Evolutionary conservation across 2,113 vertebrate genomes (phyloP), one percentile per base, ranked within the genome.

Genomic region (Balaeniceps rex): DNA sequence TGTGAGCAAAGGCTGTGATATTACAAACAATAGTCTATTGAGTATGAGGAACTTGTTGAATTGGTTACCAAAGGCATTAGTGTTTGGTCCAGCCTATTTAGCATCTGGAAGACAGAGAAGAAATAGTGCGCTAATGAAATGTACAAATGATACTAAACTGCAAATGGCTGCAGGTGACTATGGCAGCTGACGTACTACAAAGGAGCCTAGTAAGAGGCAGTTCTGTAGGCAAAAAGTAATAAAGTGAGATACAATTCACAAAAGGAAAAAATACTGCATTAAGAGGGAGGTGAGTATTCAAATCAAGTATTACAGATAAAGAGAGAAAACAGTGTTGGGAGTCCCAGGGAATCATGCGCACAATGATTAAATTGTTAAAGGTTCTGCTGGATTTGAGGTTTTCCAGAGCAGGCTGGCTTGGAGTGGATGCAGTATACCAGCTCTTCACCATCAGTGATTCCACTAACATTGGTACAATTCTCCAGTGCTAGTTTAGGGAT

Each of bases 21-120:
- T 93, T 95, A 36, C 78, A 70, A 95, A 93, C 95, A 96, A 95
- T 95, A 94, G 93, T 80, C 91, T 93, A 95, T 80, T 96, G 89
- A 88, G 84, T 69, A 72, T 0, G 7, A 91, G 84, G 94, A 96
- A 97, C 96, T 95, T 96, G 95, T 97, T 96, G 95, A 97, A 93
- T 96, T 81, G 60, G 74, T 92, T 96, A 93, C 81, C 28, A 0
- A 87, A 94, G 93, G 91, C 89, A 95, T 91, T 89, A 94, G 78
- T 47, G 66, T 81, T 91, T 1, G 26, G 87, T 80, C 87, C 86
- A 82, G 88, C 65, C 87, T 94, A 78, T 93, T 91, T 85, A 90
- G 94, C 91, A 88, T 97, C 91, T 96, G 93, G 93, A 70, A 92
- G 87, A 77, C 91, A 89, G 91, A 55, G 78, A 91, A 74, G 93